phyloP scores from a whole-genome alignment of 2,113 vertebrate genomes.

The Corvus moneduloides region DNA sequence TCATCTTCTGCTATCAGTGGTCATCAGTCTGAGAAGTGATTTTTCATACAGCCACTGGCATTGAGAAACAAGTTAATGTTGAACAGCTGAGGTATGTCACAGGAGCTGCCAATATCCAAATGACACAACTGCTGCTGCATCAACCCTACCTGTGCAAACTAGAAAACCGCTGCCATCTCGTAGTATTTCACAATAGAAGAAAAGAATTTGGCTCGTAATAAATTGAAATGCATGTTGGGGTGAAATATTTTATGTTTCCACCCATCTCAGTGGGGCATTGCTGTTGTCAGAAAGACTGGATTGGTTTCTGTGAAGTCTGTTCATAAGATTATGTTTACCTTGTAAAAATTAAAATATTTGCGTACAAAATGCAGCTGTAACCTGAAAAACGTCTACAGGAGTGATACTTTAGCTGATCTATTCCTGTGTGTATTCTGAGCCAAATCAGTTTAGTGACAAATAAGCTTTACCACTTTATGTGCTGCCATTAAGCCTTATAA shows the following conservation, averaged over 20 bases:
- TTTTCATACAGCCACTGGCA: neutral
- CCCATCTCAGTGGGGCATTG: neutral
- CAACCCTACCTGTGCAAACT: neutral
- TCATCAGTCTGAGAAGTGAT: neutral
- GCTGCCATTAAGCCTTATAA: neutral
- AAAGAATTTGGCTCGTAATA: neutral
- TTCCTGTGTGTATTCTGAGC: neutral
- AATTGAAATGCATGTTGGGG: neutral
- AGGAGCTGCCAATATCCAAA: neutral
- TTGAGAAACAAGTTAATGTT: neutral
- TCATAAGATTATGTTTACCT: neutral
- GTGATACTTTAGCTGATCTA: neutral
- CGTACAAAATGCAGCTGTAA: neutral
- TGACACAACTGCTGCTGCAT: neutral
- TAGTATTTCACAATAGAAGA: neutral
- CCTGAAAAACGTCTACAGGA: neutral
- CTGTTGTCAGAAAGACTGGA: neutral
- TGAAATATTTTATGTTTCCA: neutral
- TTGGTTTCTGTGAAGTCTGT: neutral
- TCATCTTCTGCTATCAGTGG: neutral
- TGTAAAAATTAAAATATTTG: neutral
- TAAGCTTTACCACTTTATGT: neutral
- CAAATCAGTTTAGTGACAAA: slow-evolving; percentile 23
- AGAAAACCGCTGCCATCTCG: neutral
- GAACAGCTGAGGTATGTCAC: neutral